Evolutionary conservation across 1,140 invertebrate species (phyloP).

Genomic region (Drosophila tristis): DNA sequence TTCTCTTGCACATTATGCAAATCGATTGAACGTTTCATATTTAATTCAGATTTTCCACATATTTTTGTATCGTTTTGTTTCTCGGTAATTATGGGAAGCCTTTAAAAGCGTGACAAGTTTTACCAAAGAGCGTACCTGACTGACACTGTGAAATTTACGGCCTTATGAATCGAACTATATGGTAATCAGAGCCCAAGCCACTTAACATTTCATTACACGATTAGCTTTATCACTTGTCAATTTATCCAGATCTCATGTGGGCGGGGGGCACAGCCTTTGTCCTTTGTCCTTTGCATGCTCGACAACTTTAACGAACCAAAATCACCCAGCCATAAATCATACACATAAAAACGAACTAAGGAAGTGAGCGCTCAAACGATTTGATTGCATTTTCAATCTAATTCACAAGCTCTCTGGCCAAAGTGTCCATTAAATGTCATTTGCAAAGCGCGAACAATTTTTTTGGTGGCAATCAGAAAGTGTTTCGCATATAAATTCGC

Average conservation of each 20-base stretch:
- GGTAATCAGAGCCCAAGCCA: neutral
- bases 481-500: slow-evolving; percentile 67
- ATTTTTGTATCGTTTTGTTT: neutral
- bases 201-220: no score
- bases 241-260: no score
- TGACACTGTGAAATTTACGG: slow-evolving; percentile 9
- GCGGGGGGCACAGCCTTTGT: no score
- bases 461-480: slow-evolving; percentile 48
- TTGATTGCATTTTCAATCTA: slow-evolving; percentile 40
- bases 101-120: slow-evolving; percentile 35
- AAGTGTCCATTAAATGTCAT: slow-evolving; percentile 55
- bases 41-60: slow-evolving; percentile 31
- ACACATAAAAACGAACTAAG: neutral
- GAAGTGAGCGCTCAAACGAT: slow-evolving; percentile 13
- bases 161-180: slow-evolving; percentile 2
- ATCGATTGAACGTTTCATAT: slow-evolving; percentile 24
- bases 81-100: slow-evolving; percentile 33
- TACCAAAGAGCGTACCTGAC: slow-evolving; percentile 14
- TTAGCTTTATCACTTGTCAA: no score
- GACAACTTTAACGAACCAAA: slow-evolving; percentile 1
- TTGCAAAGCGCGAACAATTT: slow-evolving; percentile 28
- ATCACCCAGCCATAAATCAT: slow-evolving; percentile 17
- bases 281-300: neutral
- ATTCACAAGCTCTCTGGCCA: slow-evolving; percentile 9
- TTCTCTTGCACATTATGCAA: slow-evolving; percentile 34